A percentile compares a stretch with the other conserved stretches of the same genome.
phyloP scores from a whole-genome alignment of 2,797 vertebrate genomes.

The Betta splendens region DNA sequence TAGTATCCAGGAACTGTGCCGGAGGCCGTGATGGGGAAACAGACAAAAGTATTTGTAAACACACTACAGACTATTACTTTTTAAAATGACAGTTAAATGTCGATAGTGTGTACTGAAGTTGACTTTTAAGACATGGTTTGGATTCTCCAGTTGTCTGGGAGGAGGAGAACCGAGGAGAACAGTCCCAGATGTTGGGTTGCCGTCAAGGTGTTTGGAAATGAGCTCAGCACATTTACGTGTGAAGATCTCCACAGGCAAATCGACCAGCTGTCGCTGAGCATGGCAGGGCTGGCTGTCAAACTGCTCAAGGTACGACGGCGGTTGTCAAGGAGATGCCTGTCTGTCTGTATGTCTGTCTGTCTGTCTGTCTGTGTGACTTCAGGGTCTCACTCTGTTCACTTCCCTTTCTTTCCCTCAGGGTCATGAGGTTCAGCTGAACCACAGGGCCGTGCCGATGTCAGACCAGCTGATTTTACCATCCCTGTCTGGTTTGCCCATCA shows the following conservation, averaged over 20 bases:
- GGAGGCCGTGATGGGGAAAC: no score
- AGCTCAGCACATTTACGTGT: constrained; percentile 84
- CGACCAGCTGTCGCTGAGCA: constrained; percentile 78
- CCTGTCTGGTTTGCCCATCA: constrained; percentile 86
- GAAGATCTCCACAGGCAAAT: constrained; percentile 74
- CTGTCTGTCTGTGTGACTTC: neutral
- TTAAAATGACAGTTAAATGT: neutral
- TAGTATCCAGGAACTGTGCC: no score
- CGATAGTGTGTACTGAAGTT: neutral
- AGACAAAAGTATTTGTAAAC: no score
- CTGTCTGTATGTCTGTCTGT: no score
- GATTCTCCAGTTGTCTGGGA: constrained; percentile 75
- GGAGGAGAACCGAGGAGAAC: constrained; percentile 43
- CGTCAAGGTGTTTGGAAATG: constrained; percentile 87
- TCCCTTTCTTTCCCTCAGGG: constrained; percentile 75
- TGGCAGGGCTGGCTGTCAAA: constrained; percentile 81
- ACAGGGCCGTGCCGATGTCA: constrained; percentile 78
- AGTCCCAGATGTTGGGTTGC: constrained; percentile 76
- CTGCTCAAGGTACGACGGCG: constrained; percentile 83
- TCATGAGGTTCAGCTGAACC: constrained; percentile 85
- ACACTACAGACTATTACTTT: no score
- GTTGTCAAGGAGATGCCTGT: neutral
- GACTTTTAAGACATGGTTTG: no score
- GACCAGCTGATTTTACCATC: constrained; percentile 85
- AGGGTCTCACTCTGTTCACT: neutral